A percentile compares a stretch with the other conserved stretches of the same genome.
phyloP scores from a whole-genome alignment of 2,888 invertebrate genomes.

The Drosophila buzzatii region DNA sequence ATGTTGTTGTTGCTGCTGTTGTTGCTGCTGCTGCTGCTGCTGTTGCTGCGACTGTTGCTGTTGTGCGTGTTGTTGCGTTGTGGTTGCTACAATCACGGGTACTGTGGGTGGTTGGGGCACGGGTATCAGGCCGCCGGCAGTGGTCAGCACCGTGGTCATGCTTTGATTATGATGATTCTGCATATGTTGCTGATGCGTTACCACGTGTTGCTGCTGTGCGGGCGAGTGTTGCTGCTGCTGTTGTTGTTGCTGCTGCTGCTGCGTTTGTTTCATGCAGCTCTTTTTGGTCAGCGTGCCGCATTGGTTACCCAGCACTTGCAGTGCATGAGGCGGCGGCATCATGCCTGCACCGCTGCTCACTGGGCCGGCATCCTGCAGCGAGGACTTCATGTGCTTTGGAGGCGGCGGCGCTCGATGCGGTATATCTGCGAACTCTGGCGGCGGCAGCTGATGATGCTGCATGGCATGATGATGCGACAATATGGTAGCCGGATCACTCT shows the following conservation, averaged over 20 bases:
- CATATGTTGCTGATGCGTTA: slow-evolving; percentile 79
- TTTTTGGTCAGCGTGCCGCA: slow-evolving; percentile 92
- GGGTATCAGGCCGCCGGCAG: slow-evolving; percentile 90
- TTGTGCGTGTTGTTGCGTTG: slow-evolving; percentile 73
- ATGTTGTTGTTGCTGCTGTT: slow-evolving; percentile 85
- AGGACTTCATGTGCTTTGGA: slow-evolving; percentile 88
- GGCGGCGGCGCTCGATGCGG: slow-evolving; percentile 92
- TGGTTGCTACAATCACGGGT: slow-evolving; percentile 71
- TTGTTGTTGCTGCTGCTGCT: slow-evolving; percentile 56
- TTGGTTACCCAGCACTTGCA: slow-evolving; percentile 90
- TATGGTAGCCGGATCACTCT: slow-evolving; percentile 90
- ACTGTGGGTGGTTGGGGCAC: slow-evolving; percentile 87
- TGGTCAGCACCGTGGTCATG: slow-evolving; percentile 85
- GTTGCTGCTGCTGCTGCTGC: slow-evolving; percentile 84
- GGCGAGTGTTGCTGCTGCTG: slow-evolving; percentile 77
- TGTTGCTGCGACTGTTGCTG: slow-evolving; percentile 74
- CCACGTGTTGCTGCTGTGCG: slow-evolving; percentile 63
- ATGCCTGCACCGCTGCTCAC: slow-evolving; percentile 86
- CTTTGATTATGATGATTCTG: slow-evolving; percentile 85
- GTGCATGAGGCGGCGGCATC: slow-evolving; percentile 90
- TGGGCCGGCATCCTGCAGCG: slow-evolving; percentile 85
- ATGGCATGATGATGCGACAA: slow-evolving; percentile 91
- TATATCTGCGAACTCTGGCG: slow-evolving; percentile 93
- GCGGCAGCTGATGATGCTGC: slow-evolving; percentile 92
- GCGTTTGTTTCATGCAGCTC: slow-evolving; percentile 86